These are phyloP conservation scores for Sialia sialis DNA, from an alignment of 2,113 vertebrate species.

Conservation along the genomic window DNA sequence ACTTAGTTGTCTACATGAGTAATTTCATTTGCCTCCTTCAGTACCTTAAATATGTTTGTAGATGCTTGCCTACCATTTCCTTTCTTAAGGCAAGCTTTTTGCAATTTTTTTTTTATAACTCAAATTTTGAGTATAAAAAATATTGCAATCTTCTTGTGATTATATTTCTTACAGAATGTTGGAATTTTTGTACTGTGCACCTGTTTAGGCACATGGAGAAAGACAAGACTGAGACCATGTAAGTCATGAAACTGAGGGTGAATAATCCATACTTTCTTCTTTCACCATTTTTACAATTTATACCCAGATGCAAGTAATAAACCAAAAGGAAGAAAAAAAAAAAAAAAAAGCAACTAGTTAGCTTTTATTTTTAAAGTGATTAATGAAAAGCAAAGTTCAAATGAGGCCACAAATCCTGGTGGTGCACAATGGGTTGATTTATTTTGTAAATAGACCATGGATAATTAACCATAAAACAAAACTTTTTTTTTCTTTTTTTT, in stretches of 20 bases:
- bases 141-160: slow-evolving; percentile 30
- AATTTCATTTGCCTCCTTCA: neutral
- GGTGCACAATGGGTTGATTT: slow-evolving; percentile 73
- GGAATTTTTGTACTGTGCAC: slow-evolving; percentile 48
- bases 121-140: neutral
- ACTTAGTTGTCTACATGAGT: neutral
- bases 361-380: slow-evolving; percentile 70
- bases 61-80: neutral
- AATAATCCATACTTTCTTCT: slow-evolving; percentile 57
- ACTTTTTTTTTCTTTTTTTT: neutral
- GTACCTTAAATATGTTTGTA: neutral
- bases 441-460: slow-evolving; percentile 73
- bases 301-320: slow-evolving; percentile 49
- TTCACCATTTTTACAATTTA: slow-evolving; percentile 42
- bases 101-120: neutral
- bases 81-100: neutral
- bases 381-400: slow-evolving; percentile 74
- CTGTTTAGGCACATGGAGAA: slow-evolving; percentile 57
- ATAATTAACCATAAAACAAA: slow-evolving; percentile 77
- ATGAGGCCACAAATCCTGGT: slow-evolving; percentile 69
- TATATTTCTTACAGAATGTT: slow-evolving; percentile 50
- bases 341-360: slow-evolving; percentile 15
- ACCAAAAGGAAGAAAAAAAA: neutral
- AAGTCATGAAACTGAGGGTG: slow-evolving; percentile 48
- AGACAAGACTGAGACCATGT: slow-evolving; percentile 49